Base-by-base conservation (phyloP, 2,797 vertebrate genomes). In the Acanthiza pusilla region DNA sequence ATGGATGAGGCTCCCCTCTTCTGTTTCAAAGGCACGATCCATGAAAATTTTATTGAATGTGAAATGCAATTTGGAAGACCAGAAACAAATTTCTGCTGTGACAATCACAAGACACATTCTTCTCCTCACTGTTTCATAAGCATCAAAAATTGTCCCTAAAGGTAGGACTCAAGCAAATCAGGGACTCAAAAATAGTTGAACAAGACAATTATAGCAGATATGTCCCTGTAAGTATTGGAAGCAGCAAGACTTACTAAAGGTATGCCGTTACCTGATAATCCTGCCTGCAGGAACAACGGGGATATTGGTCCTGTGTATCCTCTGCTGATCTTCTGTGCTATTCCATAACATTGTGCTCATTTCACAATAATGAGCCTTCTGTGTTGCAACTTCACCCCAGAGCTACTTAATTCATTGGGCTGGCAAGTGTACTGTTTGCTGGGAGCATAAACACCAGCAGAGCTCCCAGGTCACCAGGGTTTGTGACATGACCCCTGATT, bases 381-480 rank as follows among this genome's bases (percentile, higher is more conserved):
- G 38, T 95, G 93, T 90, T 91, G 91, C 89, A 96, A 73, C 63
- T 91, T 80, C 36, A 82, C 50, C 77, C 51, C 51, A 91, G 63
- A 89, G 40, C 71, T 92, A 62, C 77, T 89, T 89, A 92, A 55
- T 86, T 93, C 26, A 6, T 29, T 66, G 74, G 71, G 15, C 40
- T 94, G 88, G 79, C 42, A 94, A 83, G 23, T 36, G 22, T 65
- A 42, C 68, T 92, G 42, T 93, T 93, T 93, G 71, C 55, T 73
- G 55, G 51, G 55, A 77, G 63, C 78, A 84, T 38, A 85, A 94
- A 87, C 60, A 54, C 63, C 36, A 78, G 54, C 84, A 89, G 55
- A 82, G 16, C 29, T 93, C 62, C 43, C 65, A 91, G 85, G 78
- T 94, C 77, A 89, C 60, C 77, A 34, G 51, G 12, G 51, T 92